phyloP scores from a whole-genome alignment of 2,113 vertebrate genomes.

The Corvus hawaiiensis region DNA sequence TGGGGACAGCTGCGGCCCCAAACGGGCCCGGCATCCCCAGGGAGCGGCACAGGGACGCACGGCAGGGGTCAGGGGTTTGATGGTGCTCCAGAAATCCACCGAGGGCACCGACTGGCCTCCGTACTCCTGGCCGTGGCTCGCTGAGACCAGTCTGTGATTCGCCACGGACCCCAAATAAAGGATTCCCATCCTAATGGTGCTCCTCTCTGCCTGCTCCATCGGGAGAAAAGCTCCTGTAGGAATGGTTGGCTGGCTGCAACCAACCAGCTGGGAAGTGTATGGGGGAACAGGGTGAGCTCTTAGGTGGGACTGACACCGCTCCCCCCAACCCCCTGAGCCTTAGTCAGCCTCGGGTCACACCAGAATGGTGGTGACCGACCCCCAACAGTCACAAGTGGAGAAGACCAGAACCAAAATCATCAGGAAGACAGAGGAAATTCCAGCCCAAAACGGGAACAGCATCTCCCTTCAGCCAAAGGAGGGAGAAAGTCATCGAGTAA shows the following conservation, averaged over 20 bases:
- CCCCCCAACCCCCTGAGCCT: background rate
- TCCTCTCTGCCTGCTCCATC: background rate
- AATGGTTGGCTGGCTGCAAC: background rate
- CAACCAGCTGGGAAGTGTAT: background rate
- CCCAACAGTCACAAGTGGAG: accelerated
- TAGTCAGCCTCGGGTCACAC: background rate
- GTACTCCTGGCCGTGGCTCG: background rate
- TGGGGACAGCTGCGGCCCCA: background rate
- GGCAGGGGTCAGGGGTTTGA: accelerated
- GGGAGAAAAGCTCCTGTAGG: background rate
- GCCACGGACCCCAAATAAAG: background rate
- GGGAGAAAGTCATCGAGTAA: background rate
- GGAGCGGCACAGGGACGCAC: accelerated
- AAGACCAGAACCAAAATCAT: background rate
- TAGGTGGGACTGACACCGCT: background rate
- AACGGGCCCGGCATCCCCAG: background rate
- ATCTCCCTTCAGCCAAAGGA: background rate
- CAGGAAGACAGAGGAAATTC: background rate
- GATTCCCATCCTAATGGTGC: background rate
- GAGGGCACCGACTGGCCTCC: too few relatives aligned
- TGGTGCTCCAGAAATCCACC: background rate
- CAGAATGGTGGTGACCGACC: accelerated
- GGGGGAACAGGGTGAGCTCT: too few relatives aligned
- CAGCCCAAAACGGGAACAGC: background rate
- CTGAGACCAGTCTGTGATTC: background rate